These are phyloP conservation scores for Dasypolia templi DNA, from an alignment of 2,888 invertebrate genomes.

Conservation along the genomic window DNA sequence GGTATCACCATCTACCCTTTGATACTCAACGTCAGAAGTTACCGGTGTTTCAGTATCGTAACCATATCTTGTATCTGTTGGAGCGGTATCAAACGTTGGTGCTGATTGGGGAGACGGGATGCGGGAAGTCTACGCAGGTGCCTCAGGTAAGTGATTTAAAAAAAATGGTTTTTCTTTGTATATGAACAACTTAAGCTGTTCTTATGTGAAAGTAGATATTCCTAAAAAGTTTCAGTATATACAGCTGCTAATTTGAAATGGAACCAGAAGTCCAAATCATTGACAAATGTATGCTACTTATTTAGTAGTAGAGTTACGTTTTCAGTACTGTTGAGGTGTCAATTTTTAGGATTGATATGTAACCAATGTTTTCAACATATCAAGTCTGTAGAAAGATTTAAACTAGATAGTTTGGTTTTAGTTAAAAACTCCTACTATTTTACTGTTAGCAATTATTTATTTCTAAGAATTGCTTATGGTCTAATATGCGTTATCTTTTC, in stretches of 20 bases:
- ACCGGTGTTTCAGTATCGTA: constrained; percentile 96
- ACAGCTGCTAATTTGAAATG: neutral
- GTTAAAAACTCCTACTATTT: neutral
- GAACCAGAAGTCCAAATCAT: neutral
- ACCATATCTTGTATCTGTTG: constrained; percentile 95
- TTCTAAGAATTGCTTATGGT: neutral
- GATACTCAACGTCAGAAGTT: constrained; percentile 95
- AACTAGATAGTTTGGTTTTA: too few relatives aligned
- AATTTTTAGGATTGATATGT: neutral
- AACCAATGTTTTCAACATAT: neutral
- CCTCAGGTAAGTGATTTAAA: constrained; percentile 92
- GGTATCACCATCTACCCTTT: constrained; percentile 95
- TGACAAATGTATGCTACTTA: neutral
- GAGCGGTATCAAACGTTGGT: constrained; percentile 97
- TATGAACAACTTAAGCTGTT: too few relatives aligned
- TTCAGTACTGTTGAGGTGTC: neutral
- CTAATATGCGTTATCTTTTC: neutral
- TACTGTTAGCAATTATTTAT: neutral
- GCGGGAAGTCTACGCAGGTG: constrained; percentile 98
- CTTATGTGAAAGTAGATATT: neutral
- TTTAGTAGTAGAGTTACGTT: neutral
- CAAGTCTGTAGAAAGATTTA: neutral
- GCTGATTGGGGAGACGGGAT: constrained; percentile 98
- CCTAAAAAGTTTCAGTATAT: neutral
- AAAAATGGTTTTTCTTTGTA: too few relatives aligned